These are phyloP conservation scores for Lepidurus couesii DNA, from an alignment of 1,140 invertebrate genomes.

Conservation along the genomic window DNA sequence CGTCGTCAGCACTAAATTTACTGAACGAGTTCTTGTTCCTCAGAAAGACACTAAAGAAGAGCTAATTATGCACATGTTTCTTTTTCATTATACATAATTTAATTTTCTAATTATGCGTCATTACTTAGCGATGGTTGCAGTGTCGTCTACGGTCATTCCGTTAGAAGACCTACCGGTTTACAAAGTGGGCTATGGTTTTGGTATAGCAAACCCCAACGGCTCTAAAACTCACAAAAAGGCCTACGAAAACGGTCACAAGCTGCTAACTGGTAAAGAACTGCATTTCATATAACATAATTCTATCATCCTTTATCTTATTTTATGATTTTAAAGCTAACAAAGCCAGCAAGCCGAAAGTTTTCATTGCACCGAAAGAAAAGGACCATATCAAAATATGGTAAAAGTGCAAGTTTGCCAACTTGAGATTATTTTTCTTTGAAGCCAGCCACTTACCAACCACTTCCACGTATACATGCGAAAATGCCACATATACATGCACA, in stretches of 20 bases:
- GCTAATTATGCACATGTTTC: too few relatives aligned
- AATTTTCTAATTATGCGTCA: background rate
- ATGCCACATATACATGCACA: too few relatives aligned
- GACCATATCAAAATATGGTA: background rate
- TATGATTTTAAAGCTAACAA: background rate
- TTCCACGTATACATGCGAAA: too few relatives aligned
- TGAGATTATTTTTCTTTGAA: too few relatives aligned
- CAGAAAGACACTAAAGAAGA: too few relatives aligned
- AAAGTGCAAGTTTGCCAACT: too few relatives aligned
- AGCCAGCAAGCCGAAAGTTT: background rate
- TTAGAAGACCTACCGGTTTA: conserved; percentile 17
- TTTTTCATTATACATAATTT: too few relatives aligned
- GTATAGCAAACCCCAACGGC: background rate
- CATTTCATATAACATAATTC: background rate
- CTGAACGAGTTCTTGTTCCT: too few relatives aligned
- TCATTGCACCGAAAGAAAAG: background rate
- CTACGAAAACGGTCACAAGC: background rate
- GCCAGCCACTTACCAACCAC: too few relatives aligned
- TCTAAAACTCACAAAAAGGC: background rate
- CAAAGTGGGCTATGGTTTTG: conserved; percentile 28
- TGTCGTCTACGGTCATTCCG: conserved; percentile 29
- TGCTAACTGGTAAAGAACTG: background rate
- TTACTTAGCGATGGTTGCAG: conserved; percentile 24
- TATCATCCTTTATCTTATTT: background rate
- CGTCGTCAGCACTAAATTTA: too few relatives aligned